Evolutionary conservation across 2,113 vertebrate species (phyloP).

Genomic region (Cyprinodon tularosa): DNA sequence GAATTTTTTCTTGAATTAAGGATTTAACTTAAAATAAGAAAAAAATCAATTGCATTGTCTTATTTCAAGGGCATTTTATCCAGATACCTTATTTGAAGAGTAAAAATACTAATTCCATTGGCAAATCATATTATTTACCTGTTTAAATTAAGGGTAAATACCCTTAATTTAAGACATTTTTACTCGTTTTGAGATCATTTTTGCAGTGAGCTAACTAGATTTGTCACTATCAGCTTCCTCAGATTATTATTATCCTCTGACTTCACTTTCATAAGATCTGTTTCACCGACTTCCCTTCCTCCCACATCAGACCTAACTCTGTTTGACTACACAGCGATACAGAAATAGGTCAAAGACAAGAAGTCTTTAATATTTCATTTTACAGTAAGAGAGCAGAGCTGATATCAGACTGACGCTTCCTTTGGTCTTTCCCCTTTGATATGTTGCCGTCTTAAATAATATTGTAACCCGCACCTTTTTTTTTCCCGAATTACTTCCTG

Average conservation of each 20-base stretch:
- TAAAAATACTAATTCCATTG: too few relatives aligned
- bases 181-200: too few relatives aligned
- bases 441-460: not conserved
- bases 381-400: slow-evolving; percentile 16
- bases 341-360: slow-evolving; percentile 66
- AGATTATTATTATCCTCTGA: not conserved
- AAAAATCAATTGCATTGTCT: too few relatives aligned
- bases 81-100: too few relatives aligned
- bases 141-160: too few relatives aligned
- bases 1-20: too few relatives aligned
- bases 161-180: too few relatives aligned
- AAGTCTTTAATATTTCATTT: slow-evolving; percentile 61
- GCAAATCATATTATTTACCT: too few relatives aligned
- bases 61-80: too few relatives aligned
- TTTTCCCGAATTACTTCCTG: not conserved
- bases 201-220: not conserved
- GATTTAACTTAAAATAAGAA: too few relatives aligned
- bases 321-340: slow-evolving; percentile 16
- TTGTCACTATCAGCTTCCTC: not conserved
- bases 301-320: slow-evolving; percentile 42
- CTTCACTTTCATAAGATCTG: slow-evolving; percentile 54
- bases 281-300: slow-evolving; percentile 43
- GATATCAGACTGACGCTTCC: slow-evolving; percentile 15
- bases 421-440: slow-evolving; percentile 8
- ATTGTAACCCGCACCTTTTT: not conserved